Conservation (phyloP, 2,888 invertebrate species). For the Crocallis elinguaria region DNA sequence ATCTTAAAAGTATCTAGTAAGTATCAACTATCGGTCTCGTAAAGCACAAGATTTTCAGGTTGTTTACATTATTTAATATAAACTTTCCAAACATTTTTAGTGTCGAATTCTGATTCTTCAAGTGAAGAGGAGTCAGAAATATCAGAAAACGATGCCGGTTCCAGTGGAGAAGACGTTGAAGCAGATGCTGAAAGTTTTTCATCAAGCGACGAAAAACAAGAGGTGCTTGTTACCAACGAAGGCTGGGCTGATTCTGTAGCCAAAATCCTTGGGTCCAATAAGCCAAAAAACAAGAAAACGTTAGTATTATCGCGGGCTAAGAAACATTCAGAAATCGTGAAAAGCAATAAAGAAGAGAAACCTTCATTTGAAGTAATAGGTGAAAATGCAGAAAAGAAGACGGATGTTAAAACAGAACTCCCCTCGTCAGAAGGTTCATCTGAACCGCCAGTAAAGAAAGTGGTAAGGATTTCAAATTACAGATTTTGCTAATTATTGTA, state of each 20-base stretch:
- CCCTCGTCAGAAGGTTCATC: constrained; percentile 33
- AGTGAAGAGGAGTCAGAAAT: constrained; percentile 55
- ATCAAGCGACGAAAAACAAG: constrained; percentile 38
- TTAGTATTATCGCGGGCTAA: constrained; percentile 92
- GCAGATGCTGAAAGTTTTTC: constrained; percentile 48
- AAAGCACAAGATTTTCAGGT: not conserved
- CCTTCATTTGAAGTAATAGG: constrained; percentile 89
- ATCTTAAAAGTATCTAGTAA: constrained; percentile 66
- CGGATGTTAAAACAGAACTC: constrained; percentile 59
- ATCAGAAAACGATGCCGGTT: constrained; percentile 56
- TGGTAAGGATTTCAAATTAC: constrained; percentile 46
- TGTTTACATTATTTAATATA: not conserved
- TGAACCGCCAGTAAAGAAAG: constrained; percentile 69
- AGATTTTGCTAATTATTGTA: too few relatives aligned
- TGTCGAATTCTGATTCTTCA: constrained; percentile 58
- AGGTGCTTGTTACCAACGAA: constrained; percentile 79
- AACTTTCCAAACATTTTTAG: constrained; percentile 31
- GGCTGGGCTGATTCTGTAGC: constrained; percentile 94
- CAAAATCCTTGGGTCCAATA: constrained; percentile 90
- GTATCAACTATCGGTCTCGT: constrained; percentile 8
- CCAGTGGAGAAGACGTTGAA: constrained; percentile 39
- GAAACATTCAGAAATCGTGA: constrained; percentile 85
- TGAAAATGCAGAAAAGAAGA: constrained; percentile 76
- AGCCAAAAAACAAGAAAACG: constrained; percentile 90
- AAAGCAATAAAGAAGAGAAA: constrained; percentile 72